Conservation (phyloP, 2,888 invertebrate genomes). For the Leptodirus hochenwartii region DNA sequence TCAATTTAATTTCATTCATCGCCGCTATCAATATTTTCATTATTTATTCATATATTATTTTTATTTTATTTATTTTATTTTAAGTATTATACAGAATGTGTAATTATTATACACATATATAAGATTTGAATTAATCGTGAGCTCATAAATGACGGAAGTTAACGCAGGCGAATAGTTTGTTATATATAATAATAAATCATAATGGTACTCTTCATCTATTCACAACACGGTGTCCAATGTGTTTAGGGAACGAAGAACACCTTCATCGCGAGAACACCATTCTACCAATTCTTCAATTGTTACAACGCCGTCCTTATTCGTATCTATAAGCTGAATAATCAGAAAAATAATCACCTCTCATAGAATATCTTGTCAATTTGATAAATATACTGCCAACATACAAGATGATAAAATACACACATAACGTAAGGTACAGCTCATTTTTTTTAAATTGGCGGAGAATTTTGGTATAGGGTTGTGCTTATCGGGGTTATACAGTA, state of each 20-base stretch:
- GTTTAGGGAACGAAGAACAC: conserved; percentile 47
- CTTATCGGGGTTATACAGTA: too few relatives aligned
- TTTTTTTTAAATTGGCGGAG: too few relatives aligned
- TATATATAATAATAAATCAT: neutral
- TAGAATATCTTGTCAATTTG: too few relatives aligned
- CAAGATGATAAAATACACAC: too few relatives aligned
- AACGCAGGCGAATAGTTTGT: neutral
- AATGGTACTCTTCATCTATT: conserved; percentile 19
- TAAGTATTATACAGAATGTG: too few relatives aligned
- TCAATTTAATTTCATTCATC: neutral
- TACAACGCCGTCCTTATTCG: conserved; percentile 62
- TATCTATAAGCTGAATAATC: conserved; percentile 65
- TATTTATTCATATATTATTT: neutral
- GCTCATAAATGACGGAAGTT: neutral
- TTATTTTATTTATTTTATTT: conserved; percentile 1
- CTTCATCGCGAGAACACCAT: conserved; percentile 59
- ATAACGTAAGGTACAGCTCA: too few relatives aligned
- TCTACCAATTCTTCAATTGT: conserved; percentile 63
- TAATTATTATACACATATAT: too few relatives aligned
- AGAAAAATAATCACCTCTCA: too few relatives aligned
- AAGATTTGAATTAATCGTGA: conserved; percentile 2
- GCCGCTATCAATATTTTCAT: neutral
- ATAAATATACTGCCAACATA: too few relatives aligned
- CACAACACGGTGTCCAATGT: conserved; percentile 62
- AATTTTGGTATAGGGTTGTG: too few relatives aligned